A percentile compares a stretch with the other conserved stretches of the same genome.
Conservation (phyloP, 2,797 vertebrate species). For the Micrastur ruficollis region DNA sequence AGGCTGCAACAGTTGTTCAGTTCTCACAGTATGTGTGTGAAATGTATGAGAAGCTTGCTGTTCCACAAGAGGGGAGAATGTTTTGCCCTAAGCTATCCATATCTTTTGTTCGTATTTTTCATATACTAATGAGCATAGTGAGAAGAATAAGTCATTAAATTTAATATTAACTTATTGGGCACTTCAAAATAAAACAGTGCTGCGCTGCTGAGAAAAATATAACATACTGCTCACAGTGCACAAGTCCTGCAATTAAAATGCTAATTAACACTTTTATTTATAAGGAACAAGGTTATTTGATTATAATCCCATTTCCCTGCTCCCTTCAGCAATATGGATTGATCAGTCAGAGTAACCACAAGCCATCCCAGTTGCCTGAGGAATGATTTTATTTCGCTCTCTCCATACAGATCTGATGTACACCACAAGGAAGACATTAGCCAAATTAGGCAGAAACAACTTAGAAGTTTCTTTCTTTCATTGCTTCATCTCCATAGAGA, state of each 20-base stretch:
- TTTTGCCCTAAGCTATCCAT: background rate
- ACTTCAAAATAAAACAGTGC: background rate
- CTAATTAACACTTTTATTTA: slow-evolving; percentile 56
- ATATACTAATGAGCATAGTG: background rate
- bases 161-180: background rate
- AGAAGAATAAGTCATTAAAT: background rate
- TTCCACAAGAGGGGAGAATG: background rate
- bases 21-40: background rate
- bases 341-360: background rate
- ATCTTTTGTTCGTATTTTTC: background rate
- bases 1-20: background rate
- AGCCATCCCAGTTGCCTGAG: background rate
- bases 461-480: background rate
- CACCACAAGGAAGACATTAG: background rate
- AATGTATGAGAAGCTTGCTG: background rate
- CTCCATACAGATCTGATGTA: background rate
- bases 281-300: slow-evolving; percentile 33
- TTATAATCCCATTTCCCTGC: slow-evolving; percentile 7
- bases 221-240: background rate
- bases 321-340: background rate
- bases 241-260: slow-evolving; percentile 36
- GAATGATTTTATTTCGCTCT: slow-evolving; percentile 16
- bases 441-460: background rate
- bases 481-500: background rate
- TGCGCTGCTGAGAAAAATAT: background rate